A percentile compares a stretch with the other conserved stretches of the same genome.
phyloP scores from a whole-genome alignment of 2,888 invertebrate species.

The Xanthia togata region DNA sequence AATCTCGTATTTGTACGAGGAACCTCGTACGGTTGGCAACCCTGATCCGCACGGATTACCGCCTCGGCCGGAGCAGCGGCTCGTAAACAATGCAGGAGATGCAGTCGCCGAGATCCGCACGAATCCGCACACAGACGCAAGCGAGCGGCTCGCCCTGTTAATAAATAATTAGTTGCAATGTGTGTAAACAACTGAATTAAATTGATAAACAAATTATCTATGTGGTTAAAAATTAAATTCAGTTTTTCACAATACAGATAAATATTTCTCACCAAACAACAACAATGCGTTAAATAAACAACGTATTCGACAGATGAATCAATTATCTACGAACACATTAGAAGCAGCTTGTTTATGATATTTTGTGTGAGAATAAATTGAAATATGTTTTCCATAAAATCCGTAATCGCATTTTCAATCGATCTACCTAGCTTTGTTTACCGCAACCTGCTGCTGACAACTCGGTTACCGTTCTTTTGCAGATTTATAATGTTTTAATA shows the following conservation, averaged over 20 bases:
- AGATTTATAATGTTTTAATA: neutral
- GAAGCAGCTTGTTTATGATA: neutral
- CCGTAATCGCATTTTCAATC: constrained; percentile 23
- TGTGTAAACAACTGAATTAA: neutral
- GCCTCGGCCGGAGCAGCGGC: neutral
- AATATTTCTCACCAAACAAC: neutral
- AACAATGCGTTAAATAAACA: constrained; percentile 2
- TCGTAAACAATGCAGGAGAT: constrained; percentile 54
- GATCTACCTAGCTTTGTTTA: constrained; percentile 37
- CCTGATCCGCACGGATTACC: constrained; percentile 29
- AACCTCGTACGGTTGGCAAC: no score
- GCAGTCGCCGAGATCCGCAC: constrained; percentile 18
- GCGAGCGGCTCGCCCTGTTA: constrained; percentile 2
- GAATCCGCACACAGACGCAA: constrained; percentile 9
- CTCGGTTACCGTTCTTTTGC: neutral
- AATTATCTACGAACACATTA: constrained; percentile 30
- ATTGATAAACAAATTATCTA: neutral
- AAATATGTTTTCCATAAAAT: constrained; percentile 25
- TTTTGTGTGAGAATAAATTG: constrained; percentile 28
- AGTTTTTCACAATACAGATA: neutral
- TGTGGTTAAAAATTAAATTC: no score
- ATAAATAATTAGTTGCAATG: constrained; percentile 21
- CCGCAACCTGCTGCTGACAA: constrained; percentile 4
- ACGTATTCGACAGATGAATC: constrained; percentile 12
- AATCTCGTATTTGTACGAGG: no score